Evolutionary conservation across 2,888 invertebrate genomes (phyloP).

Genomic region (Phlogophora meticulosa): DNA sequence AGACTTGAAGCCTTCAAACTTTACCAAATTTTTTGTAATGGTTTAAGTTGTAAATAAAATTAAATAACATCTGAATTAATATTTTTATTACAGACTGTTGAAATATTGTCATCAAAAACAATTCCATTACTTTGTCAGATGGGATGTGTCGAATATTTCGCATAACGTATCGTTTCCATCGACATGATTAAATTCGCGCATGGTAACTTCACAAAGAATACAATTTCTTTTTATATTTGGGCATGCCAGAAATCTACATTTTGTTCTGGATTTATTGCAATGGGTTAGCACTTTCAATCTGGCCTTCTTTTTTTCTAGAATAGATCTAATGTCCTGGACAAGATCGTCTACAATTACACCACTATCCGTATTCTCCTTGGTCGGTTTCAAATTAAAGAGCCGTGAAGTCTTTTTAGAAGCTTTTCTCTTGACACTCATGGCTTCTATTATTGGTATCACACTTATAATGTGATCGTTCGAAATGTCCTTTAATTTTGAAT

Average conservation of each 20-base stretch:
- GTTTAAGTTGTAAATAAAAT: not conserved
- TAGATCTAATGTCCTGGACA: not conserved
- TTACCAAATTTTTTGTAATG: slow-evolving; percentile 58
- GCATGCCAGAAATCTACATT: slow-evolving; percentile 81
- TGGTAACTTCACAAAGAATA: slow-evolving; percentile 76
- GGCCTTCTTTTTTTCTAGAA: not conserved
- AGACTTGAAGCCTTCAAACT: slow-evolving; percentile 77
- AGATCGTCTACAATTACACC: not conserved
- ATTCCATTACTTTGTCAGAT: slow-evolving; percentile 31
- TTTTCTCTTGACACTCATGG: slow-evolving; percentile 5
- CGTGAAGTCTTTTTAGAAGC: not conserved
- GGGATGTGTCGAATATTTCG: slow-evolving; percentile 51
- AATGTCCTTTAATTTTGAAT: slow-evolving; percentile 59
- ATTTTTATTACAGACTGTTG: not conserved
- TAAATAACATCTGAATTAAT: not conserved
- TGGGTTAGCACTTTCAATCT: slow-evolving; percentile 75
- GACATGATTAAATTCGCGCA: slow-evolving; percentile 29
- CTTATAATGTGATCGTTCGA: slow-evolving; percentile 57
- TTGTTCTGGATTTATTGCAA: slow-evolving; percentile 69
- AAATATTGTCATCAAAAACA: slow-evolving; percentile 8
- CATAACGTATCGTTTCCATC: slow-evolving; percentile 70
- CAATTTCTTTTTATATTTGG: slow-evolving; percentile 73
- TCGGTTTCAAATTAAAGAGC: not conserved
- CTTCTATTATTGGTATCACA: slow-evolving; percentile 50
- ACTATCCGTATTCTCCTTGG: not conserved